Evolutionary conservation across 2,888 invertebrate species (phyloP).

Genomic region (Lycophotia porphyrea): DNA sequence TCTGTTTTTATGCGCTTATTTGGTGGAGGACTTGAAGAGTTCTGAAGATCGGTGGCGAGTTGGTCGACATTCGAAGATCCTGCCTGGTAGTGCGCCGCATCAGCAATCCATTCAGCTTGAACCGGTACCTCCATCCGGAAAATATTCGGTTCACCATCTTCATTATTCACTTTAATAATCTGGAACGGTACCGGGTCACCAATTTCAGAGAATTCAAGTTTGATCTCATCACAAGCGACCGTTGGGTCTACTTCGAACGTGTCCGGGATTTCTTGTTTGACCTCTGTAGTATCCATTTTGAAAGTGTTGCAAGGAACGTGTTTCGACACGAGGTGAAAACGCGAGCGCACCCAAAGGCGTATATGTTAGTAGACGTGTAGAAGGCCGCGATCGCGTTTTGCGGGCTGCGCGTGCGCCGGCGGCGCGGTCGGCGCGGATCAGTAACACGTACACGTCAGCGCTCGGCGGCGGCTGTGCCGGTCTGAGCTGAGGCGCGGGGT

Average conservation of each 20-base stretch:
- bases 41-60: neutral
- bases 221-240: neutral
- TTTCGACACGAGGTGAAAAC: neutral
- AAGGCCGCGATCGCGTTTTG: neutral
- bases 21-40: neutral
- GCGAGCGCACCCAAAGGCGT: neutral
- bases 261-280: conserved; percentile 15
- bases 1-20: conserved; percentile 1
- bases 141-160: neutral
- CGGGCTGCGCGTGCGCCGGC: neutral
- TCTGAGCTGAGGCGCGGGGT: conserved; percentile 23
- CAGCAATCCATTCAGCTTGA: neutral
- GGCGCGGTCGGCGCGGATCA: no score
- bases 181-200: conserved; percentile 13
- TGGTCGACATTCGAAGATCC: conserved; percentile 11
- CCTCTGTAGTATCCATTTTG: conserved; percentile 3
- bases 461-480: neutral
- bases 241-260: neutral
- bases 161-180: conserved; percentile 9
- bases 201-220: conserved; percentile 28
- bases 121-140: conserved; percentile 2
- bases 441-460: neutral
- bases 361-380: neutral
- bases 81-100: neutral
- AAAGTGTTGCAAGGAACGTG: neutral